Evolutionary conservation across 2,888 invertebrate species (phyloP).

Genomic region (Osedax fenrisi): DNA sequence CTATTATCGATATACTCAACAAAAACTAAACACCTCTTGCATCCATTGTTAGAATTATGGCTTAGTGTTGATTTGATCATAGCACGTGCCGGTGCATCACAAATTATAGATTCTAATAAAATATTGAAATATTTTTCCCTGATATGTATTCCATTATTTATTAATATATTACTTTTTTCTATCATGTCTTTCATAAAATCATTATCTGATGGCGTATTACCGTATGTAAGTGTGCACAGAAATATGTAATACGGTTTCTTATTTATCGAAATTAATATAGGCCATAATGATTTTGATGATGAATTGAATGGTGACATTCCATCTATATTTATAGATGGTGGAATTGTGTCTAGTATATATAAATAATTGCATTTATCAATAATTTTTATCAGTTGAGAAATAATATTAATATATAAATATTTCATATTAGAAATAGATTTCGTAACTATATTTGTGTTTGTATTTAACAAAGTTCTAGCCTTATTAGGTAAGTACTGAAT

Average conservation of each 20-base stretch:
- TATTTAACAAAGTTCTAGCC: too few relatives aligned
- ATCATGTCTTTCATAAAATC: neutral
- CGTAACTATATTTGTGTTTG: too few relatives aligned
- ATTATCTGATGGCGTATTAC: neutral
- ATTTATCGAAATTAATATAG: neutral
- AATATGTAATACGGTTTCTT: neutral
- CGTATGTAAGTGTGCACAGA: neutral
- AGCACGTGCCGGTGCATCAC: neutral
- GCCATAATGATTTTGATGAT: neutral
- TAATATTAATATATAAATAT: too few relatives aligned
- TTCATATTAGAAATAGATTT: too few relatives aligned
- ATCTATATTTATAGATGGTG: too few relatives aligned
- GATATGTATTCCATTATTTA: neutral
- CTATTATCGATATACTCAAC: neutral
- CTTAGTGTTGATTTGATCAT: neutral
- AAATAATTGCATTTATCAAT: too few relatives aligned
- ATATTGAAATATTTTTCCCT: neutral
- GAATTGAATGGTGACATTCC: too few relatives aligned
- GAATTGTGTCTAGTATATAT: too few relatives aligned
- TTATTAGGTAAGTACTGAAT: too few relatives aligned
- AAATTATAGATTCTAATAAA: neutral
- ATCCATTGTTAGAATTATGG: neutral
- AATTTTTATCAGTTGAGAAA: too few relatives aligned
- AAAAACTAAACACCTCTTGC: neutral
- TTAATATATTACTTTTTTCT: neutral